Evolutionary conservation across 2,113 vertebrate species (phyloP), one percentile per base, ranked within the genome.

Genomic region (Daphoenositta chrysoptera): DNA sequence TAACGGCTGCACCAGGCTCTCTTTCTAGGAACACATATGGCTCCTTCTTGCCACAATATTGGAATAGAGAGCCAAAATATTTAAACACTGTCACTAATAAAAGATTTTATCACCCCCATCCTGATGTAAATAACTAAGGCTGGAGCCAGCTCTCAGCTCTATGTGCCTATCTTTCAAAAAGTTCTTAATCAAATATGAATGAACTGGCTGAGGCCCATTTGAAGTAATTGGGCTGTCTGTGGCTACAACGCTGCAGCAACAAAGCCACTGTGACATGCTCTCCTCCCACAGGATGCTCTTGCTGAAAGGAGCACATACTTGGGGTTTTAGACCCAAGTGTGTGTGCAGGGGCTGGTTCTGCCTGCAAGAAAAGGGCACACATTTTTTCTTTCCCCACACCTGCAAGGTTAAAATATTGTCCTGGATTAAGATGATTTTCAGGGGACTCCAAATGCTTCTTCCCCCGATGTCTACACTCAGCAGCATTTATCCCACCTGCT

Each of bases 21-120:
- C 91, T 91, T 94, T 96, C 94, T 95, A 93, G 90, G 92, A 96
- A 96, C 93, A 93, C 96, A 97, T 93, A 94, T 93, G 93, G 94
- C 23, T 93, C 83, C 70, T 83, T 87, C 83, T 93, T 93, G 86
- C 95, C 89, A 96, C 94, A 96, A 94, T 61, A 96, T 92, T 96
- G 93, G 92, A 96, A 88, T 40, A 68, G 64, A 81, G 54, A 92
- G 82, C 68, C 94, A 96, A 96, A 97, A 96, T 95, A 96, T 96
- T 94, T 96, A 90, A 97, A 81, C 85, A 89, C 76, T 47, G 45
- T 50, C 61, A 61, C 86, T 93, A 96, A 95, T 89, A 94, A 90
- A 94, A 94, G 80, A 94, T 75, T 88, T 81, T 90, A 79, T 63
- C 47, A 83, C 79, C 79, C 80, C 64, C 65, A n/a, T 22, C 81